These are phyloP conservation scores for Akabosia matsudoensis DNA, from an alignment of 1,140 invertebrate genomes.

Conservation along the genomic window DNA sequence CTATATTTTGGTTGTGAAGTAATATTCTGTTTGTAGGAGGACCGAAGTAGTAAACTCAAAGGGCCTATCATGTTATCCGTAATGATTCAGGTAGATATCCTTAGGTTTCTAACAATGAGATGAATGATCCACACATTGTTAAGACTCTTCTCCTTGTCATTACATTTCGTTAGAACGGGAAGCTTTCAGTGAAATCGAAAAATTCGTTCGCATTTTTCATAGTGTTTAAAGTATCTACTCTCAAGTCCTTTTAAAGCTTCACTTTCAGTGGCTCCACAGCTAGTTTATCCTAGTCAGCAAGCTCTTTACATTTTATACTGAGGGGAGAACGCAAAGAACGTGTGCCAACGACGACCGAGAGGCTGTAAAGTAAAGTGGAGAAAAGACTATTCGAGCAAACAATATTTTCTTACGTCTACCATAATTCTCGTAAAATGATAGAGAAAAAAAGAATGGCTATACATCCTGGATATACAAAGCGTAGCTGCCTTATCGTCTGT, in stretches of 20 bases:
- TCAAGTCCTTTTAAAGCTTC: background rate
- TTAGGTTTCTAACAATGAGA: too few relatives aligned
- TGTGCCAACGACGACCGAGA: background rate
- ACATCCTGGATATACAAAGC: too few relatives aligned
- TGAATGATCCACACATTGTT: too few relatives aligned
- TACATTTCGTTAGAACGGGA: too few relatives aligned
- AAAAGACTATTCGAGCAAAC: slow-evolving; percentile 7
- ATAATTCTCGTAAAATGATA: background rate
- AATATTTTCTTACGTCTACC: background rate
- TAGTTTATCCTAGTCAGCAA: slow-evolving; percentile 18
- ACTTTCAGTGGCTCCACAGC: background rate
- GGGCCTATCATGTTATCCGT: too few relatives aligned
- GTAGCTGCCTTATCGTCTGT: background rate
- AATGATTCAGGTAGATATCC: too few relatives aligned
- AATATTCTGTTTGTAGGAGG: too few relatives aligned
- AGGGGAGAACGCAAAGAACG: slow-evolving; percentile 10
- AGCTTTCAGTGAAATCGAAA: too few relatives aligned
- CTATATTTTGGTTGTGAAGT: too few relatives aligned
- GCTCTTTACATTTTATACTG: slow-evolving; percentile 17
- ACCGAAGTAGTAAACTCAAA: too few relatives aligned
- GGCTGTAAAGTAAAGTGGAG: slow-evolving; percentile 17
- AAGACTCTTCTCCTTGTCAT: too few relatives aligned
- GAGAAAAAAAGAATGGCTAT: slow-evolving; percentile 9
- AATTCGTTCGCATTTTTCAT: background rate
- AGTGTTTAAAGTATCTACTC: background rate